These are phyloP conservation scores for Pangasius djambal DNA, from an alignment of 2,797 vertebrate genomes.

Conservation along the genomic window DNA sequence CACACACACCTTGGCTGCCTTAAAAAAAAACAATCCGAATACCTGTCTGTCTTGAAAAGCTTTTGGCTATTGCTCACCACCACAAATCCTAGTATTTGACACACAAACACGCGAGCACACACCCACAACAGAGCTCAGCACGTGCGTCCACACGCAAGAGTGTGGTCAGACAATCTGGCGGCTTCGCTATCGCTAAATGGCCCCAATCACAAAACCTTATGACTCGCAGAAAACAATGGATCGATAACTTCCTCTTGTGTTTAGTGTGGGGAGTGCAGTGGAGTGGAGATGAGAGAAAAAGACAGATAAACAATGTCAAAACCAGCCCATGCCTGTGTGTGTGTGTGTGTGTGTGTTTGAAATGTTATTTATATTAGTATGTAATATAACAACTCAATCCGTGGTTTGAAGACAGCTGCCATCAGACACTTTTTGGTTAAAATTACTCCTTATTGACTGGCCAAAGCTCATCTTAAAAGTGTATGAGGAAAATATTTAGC, in stretches of 20 bases:
- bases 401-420: not conserved
- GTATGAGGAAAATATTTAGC: not conserved
- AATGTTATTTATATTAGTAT: not conserved
- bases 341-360: conserved; percentile 9
- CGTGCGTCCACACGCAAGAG: conserved; percentile 15
- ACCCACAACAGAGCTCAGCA: not conserved
- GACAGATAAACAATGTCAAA: not conserved
- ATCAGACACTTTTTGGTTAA: not conserved
- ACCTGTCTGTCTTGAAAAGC: conserved; percentile 32
- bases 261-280: conserved; percentile 13
- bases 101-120: conserved; percentile 39
- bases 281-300: conserved; percentile 12
- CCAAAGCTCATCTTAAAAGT: not conserved
- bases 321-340: not conserved
- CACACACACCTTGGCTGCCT: not conserved
- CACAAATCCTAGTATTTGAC: conserved; percentile 3
- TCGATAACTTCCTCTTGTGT: conserved; percentile 55
- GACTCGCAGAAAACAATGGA: conserved; percentile 58
- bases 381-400: not conserved
- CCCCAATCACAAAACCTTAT: conserved; percentile 60
- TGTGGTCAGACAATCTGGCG: conserved; percentile 56
- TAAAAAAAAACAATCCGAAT: not conserved
- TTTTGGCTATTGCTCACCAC: conserved; percentile 19
- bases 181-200: conserved; percentile 57
- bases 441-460: not conserved